phyloP scores from a whole-genome alignment of 2,797 vertebrate species.

The Rhinophrynus dorsalis region DNA sequence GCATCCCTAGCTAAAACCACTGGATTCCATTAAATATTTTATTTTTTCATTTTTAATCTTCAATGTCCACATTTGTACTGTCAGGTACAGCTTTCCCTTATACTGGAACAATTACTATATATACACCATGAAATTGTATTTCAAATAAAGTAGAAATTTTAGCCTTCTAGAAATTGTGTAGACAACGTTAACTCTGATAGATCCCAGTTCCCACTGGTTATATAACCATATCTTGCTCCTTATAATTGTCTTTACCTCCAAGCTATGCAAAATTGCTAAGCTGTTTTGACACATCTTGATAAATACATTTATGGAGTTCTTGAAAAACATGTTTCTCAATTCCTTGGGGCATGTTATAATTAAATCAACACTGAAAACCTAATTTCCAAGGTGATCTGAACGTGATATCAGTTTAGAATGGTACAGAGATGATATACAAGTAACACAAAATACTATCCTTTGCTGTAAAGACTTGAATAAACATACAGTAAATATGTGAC shows the following conservation, averaged over 20 bases:
- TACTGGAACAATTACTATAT: neutral
- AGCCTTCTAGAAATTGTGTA: neutral
- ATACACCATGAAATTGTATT: neutral
- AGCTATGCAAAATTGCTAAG: conserved; percentile 1
- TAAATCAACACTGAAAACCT: neutral
- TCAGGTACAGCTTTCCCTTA: neutral
- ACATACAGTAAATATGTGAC: too few species aligned
- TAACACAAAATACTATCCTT: too few species aligned
- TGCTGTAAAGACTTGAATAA: too few species aligned
- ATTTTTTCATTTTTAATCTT: too few species aligned
- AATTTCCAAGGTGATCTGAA: neutral
- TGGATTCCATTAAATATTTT: too few species aligned
- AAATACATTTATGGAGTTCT: neutral
- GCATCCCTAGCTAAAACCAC: too few species aligned
- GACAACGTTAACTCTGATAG: conserved; percentile 18
- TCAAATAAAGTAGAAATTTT: conserved; percentile 7
- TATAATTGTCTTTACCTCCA: conserved; percentile 26
- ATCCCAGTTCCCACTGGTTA: conserved; percentile 31
- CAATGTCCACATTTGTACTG: too few species aligned
- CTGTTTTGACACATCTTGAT: conserved; percentile 18
- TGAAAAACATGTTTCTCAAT: conserved; percentile 1
- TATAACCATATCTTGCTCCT: conserved; percentile 20
- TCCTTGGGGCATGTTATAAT: neutral
- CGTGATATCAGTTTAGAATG: neutral
- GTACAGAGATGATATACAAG: too few species aligned